These are phyloP conservation scores for Calycopis cecrops DNA, from an alignment of 1,140 invertebrate genomes.

Conservation along the genomic window DNA sequence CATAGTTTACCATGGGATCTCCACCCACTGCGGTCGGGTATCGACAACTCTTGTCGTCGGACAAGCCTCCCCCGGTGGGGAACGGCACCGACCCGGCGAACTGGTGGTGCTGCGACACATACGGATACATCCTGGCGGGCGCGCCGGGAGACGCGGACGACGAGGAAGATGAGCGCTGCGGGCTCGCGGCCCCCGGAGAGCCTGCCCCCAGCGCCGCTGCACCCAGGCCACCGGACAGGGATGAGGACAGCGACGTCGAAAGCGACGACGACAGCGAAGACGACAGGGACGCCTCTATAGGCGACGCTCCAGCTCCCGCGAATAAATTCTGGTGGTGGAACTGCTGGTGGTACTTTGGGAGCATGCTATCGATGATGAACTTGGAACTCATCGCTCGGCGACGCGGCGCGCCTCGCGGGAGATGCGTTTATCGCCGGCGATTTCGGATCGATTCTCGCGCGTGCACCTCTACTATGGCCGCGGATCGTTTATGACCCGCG, in stretches of 20 bases:
- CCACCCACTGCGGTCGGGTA: slow-evolving; percentile 81
- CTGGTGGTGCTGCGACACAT: slow-evolving; percentile 78
- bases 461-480: slow-evolving; percentile 74
- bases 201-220: slow-evolving; percentile 65
- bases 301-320: slow-evolving; percentile 73
- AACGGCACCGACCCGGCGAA: slow-evolving; percentile 74
- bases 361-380: slow-evolving; percentile 97
- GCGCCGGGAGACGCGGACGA: slow-evolving; percentile 71
- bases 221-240: slow-evolving; percentile 79
- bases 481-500: slow-evolving; percentile 74
- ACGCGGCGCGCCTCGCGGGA: slow-evolving; percentile 70
- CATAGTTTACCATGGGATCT: slow-evolving; percentile 89
- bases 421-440: slow-evolving; percentile 71
- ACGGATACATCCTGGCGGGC: slow-evolving; percentile 81
- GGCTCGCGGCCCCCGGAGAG: slow-evolving; percentile 75
- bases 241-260: slow-evolving; percentile 77
- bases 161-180: slow-evolving; percentile 63
- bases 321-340: slow-evolving; percentile 73
- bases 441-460: slow-evolving; percentile 70
- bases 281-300: slow-evolving; percentile 76
- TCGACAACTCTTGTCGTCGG: slow-evolving; percentile 86
- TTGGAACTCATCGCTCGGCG: slow-evolving; percentile 92
- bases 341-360: slow-evolving; percentile 90
- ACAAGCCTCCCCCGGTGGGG: slow-evolving; percentile 64
- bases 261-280: slow-evolving; percentile 80